Evolutionary conservation across 2,797 vertebrate species (phyloP), one percentile per base, ranked within the genome.

Genomic region (Fratercula arctica): DNA sequence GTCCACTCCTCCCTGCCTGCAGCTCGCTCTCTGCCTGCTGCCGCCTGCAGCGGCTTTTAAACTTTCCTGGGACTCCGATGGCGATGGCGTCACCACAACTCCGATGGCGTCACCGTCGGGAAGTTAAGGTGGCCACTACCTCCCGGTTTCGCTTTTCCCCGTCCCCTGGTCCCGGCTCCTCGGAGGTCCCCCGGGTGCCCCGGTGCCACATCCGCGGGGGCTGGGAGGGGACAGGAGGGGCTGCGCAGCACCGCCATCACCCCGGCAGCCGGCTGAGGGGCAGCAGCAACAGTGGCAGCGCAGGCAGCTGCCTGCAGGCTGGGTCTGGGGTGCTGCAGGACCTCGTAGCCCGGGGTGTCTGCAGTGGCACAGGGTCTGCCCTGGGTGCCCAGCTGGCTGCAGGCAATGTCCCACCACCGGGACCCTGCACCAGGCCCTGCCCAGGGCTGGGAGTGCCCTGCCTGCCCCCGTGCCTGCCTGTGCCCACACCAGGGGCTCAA

Each of bases 1-100:
- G 0, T 0, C 25, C 3, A 0, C 29, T 26, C 10, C 31, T 1
- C 1, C 3, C 43, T 0, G 5, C 4, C 48, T 0, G 5, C n/a
- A 41, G 0, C 45, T 10, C 25, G 6, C 25, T 60, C 57, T n/a
- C 54, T 2, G 1, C 6, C 50, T 1, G 16, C 28, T 0, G 1
- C 33, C 2, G 3, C 1, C 60, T 3, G 33, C 86, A 41, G 69
- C 84, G 31, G 84, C 67, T 76, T 94, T 93, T 96, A 95, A 96
- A 79, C 7, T 46, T 17, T 50, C 29, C 54, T 17, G 13, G 28
- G 63, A 3, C 24, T 25, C 16, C 3, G 8, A 28, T 61, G 10
- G 10, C 15, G 25, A 61, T 61, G 35, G 8, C 10, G n/a, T 60
- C 59, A 60, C 35, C 85, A 8, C 78, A 39, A 2, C 92, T 77